phyloP scores from a whole-genome alignment of 2,797 vertebrate species.

The Apogon talboti region DNA sequence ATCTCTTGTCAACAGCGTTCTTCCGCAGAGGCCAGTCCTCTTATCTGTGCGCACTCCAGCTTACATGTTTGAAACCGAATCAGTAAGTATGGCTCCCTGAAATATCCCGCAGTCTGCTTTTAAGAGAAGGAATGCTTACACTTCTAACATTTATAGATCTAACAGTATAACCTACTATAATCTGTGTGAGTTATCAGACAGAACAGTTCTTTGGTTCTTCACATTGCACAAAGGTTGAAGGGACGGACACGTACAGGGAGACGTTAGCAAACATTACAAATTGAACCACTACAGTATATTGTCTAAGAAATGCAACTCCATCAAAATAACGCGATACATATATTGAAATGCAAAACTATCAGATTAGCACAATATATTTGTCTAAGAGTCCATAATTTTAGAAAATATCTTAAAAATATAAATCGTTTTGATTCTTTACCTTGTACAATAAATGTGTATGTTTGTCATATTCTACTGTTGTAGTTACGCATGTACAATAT shows the following conservation, averaged over 20 bases:
- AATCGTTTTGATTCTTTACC: constrained; percentile 71
- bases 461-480: constrained; percentile 49
- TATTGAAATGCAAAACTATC: constrained; percentile 73
- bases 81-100: constrained; percentile 61
- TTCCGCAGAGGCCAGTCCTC: constrained; percentile 16
- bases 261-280: constrained; percentile 75
- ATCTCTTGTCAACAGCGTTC: constrained; percentile 20
- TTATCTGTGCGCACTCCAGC: constrained; percentile 19
- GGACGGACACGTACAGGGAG: constrained; percentile 57
- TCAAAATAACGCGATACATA: constrained; percentile 65
- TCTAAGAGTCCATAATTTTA: constrained; percentile 74
- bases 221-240: constrained; percentile 67
- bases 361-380: constrained; percentile 70
- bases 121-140: constrained; percentile 43
- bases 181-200: constrained; percentile 56
- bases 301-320: constrained; percentile 69
- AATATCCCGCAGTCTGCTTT: constrained; percentile 34
- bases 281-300: constrained; percentile 43
- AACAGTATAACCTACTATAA: constrained; percentile 24
- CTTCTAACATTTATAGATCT: constrained; percentile 45
- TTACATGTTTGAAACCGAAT: constrained; percentile 24
- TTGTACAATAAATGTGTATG: constrained; percentile 62
- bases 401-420: constrained; percentile 86
- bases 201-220: constrained; percentile 82
- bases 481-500: constrained; percentile 53